Percentiles rank a stretch among this genome's conserved stretches.
Evolutionary conservation across 2,113 vertebrate species (phyloP).

Genomic region (Puntigrus tetrazona): DNA sequence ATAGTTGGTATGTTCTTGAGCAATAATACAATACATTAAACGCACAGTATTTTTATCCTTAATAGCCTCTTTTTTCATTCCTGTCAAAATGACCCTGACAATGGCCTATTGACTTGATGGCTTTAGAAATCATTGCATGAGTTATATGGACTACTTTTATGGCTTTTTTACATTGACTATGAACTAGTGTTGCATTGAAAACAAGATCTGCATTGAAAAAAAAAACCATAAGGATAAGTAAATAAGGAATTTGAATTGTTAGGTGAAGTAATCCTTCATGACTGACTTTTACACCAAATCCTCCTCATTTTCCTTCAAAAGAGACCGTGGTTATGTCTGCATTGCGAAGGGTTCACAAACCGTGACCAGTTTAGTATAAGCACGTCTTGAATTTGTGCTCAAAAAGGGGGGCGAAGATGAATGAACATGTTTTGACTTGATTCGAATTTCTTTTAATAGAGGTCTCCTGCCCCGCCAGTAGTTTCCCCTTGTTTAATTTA

Average conservation of each 20-base stretch:
- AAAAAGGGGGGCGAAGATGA: background rate
- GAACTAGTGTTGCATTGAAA: background rate
- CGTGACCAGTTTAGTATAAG: background rate
- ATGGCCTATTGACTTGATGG: background rate
- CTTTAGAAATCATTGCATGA: background rate
- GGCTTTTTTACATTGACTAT: background rate
- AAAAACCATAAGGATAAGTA: background rate
- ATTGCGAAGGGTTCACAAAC: background rate
- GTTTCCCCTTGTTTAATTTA: conserved; percentile 59
- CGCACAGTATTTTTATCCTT: too few relatives aligned
- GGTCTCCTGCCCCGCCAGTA: conserved; percentile 56
- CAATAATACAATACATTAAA: too few relatives aligned
- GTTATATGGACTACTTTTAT: background rate
- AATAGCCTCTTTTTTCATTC: background rate
- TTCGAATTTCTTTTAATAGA: conserved; percentile 52
- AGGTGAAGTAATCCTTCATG: background rate
- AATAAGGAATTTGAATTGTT: background rate
- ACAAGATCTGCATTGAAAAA: background rate
- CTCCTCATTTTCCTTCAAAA: background rate
- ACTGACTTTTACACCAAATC: background rate
- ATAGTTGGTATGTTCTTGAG: too few relatives aligned
- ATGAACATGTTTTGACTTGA: background rate
- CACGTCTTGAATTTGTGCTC: background rate
- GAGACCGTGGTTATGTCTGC: background rate
- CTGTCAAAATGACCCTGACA: background rate